Evolutionary conservation across 2,888 invertebrate genomes (phyloP).

Genomic region (Merodon equestris): DNA sequence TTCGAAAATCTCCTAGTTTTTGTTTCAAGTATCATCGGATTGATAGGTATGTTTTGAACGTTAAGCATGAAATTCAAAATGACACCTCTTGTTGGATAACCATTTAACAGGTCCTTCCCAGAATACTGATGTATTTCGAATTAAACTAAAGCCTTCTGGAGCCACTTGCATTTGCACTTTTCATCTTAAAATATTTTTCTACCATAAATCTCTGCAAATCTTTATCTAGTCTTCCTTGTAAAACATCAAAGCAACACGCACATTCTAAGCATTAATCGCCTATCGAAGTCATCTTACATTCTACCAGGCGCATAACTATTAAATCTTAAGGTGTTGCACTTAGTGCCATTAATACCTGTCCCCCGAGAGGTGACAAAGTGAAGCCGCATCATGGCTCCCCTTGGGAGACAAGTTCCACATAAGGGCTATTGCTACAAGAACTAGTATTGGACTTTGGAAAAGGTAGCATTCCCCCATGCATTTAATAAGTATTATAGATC

Average conservation of each 20-base stretch:
- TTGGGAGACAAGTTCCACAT: slow-evolving; percentile 25
- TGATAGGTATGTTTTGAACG: no score
- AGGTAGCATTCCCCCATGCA: no score
- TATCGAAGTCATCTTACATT: slow-evolving; percentile 1
- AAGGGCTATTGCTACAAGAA: slow-evolving; percentile 13
- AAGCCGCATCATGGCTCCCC: slow-evolving; percentile 23
- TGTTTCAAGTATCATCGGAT: no score
- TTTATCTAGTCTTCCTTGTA: slow-evolving; percentile 1
- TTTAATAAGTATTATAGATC: no score
- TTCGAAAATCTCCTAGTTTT: no score
- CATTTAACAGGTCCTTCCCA: no score
- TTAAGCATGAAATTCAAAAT: no score
- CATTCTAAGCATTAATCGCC: slow-evolving; percentile 9
- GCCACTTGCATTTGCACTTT: no score
- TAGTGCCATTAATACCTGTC: slow-evolving; percentile 58
- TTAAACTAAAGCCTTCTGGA: no score
- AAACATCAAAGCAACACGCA: slow-evolving; percentile 13
- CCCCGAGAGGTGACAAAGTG: slow-evolving; percentile 38
- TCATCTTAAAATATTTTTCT: no score
- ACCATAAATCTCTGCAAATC: background rate
- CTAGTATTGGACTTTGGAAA: background rate
- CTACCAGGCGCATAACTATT: slow-evolving; percentile 23
- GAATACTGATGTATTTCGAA: no score
- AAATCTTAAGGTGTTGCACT: slow-evolving; percentile 53
- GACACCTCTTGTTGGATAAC: no score